phyloP scores from a whole-genome alignment of 2,113 vertebrate species.

The Lepisosteus oculatus region DNA sequence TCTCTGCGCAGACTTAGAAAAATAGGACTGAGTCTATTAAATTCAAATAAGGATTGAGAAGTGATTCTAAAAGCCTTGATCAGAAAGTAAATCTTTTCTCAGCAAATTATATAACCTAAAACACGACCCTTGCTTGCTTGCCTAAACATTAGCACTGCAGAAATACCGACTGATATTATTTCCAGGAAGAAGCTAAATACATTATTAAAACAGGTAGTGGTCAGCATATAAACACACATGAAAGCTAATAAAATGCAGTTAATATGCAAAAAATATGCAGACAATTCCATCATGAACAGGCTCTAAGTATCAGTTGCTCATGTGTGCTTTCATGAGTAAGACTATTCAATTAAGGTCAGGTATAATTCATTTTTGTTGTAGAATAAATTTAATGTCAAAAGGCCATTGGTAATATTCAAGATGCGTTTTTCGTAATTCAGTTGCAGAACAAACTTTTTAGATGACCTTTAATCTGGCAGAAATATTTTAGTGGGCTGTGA shows the following conservation, averaged over 20 bases:
- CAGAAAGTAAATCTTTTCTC: conserved; percentile 56
- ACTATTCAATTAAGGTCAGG: too few species aligned
- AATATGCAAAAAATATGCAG: too few species aligned
- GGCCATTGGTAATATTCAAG: neutral
- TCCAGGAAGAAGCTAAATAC: neutral
- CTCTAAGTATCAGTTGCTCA: too few species aligned
- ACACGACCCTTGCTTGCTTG: neutral
- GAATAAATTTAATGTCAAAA: too few species aligned
- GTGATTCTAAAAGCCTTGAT: conserved; percentile 71
- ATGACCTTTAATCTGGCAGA: conserved; percentile 13
- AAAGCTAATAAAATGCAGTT: too few species aligned
- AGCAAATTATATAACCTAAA: conserved; percentile 48
- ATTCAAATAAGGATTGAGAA: conserved; percentile 79
- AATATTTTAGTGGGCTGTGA: conserved; percentile 18
- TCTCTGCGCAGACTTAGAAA: conserved; percentile 70
- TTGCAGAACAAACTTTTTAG: conserved; percentile 8
- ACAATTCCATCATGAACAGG: too few species aligned
- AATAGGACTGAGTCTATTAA: conserved; percentile 62
- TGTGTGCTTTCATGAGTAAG: too few species aligned
- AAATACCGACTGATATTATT: neutral
- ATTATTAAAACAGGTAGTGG: neutral
- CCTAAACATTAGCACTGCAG: too few species aligned
- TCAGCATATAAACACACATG: too few species aligned
- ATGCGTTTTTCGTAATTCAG: neutral
- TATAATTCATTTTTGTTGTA: too few species aligned